Evolutionary conservation across 2,797 vertebrate species (phyloP).

Genomic region (Urocyon cinereoargenteus): DNA sequence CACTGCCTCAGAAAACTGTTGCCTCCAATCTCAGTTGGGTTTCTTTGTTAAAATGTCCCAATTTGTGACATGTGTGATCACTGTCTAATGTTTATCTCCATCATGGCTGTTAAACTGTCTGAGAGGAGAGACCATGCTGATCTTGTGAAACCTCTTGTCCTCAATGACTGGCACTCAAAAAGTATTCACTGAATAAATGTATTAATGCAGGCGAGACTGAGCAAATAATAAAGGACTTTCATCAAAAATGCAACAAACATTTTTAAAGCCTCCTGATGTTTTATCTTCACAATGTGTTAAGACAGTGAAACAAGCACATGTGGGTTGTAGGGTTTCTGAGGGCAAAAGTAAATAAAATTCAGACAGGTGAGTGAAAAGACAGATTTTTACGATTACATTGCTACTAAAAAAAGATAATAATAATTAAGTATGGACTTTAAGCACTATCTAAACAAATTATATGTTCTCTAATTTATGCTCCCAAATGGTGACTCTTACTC

Average conservation of each 20-base stretch:
- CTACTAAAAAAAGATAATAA: background rate
- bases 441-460: background rate
- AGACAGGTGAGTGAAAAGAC: background rate
- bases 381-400: background rate
- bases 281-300: background rate
- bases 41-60: background rate
- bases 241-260: background rate
- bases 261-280: background rate
- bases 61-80: background rate
- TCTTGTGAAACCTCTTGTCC: background rate
- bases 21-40: background rate
- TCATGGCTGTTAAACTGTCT: background rate
- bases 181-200: background rate
- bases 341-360: background rate
- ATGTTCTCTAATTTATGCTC: background rate
- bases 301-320: background rate
- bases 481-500: background rate
- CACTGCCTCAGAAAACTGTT: background rate
- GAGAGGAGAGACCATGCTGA: background rate
- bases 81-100: background rate
- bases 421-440: background rate
- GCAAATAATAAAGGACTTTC: background rate
- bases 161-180: background rate
- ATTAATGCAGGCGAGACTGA: background rate
- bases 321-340: background rate